phyloP scores from a whole-genome alignment of 2,888 invertebrate species.

The Rhodophaea formosa region DNA sequence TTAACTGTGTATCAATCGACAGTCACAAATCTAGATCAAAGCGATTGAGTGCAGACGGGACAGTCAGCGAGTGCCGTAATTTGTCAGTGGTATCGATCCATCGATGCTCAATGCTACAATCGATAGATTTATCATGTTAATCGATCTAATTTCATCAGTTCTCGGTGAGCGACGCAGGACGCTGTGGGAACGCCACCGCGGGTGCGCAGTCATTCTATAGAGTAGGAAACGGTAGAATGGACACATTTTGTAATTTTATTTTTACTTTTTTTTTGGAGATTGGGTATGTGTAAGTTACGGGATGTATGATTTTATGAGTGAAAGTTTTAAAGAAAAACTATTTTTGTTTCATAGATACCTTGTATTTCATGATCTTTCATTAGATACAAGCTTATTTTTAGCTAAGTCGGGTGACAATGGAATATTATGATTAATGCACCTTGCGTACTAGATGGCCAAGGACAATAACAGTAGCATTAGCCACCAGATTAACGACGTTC shows the following conservation, averaged over 20 bases:
- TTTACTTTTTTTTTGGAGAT: too few species aligned
- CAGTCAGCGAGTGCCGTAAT: conserved; percentile 53
- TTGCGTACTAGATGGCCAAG: too few species aligned
- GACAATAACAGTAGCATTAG: too few species aligned
- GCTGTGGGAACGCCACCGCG: conserved; percentile 76
- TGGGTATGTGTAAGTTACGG: too few species aligned
- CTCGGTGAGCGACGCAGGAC: conserved; percentile 69
- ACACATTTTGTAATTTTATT: not conserved
- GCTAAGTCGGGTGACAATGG: too few species aligned
- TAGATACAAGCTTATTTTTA: too few species aligned
- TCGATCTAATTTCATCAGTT: conserved; percentile 79
- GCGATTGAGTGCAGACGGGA: conserved; percentile 52
- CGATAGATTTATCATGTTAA: conserved; percentile 78
- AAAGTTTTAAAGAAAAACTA: too few species aligned
- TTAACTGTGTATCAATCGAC: conserved; percentile 19
- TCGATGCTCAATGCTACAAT: conserved; percentile 50
- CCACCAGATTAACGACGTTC: too few species aligned
- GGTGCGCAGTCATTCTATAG: conserved; percentile 71
- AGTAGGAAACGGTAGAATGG: conserved; percentile 31
- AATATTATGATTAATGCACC: too few species aligned
- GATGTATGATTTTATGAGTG: too few species aligned
- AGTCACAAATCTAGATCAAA: conserved; percentile 39
- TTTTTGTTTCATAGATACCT: too few species aligned
- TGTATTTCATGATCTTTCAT: too few species aligned
- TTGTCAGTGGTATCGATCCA: conserved; percentile 71